A percentile compares a stretch with the other conserved stretches of the same genome.
These are phyloP conservation scores for Lypha dubia DNA, from an alignment of 2,888 invertebrate species.

Conservation along the genomic window DNA sequence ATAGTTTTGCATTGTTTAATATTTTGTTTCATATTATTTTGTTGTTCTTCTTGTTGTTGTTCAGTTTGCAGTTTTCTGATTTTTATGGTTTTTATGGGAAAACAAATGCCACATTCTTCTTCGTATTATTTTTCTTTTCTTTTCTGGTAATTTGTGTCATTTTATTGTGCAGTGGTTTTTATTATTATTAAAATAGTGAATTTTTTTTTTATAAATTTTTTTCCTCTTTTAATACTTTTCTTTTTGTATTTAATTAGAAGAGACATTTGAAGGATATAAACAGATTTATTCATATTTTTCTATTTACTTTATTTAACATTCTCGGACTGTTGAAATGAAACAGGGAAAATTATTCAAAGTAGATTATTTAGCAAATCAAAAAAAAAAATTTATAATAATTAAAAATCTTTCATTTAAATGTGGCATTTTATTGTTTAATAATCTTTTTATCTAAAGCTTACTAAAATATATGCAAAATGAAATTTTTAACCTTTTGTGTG, in stretches of 20 bases:
- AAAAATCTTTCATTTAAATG: constrained; percentile 21
- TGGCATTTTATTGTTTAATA: not conserved
- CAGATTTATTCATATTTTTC: constrained; percentile 46
- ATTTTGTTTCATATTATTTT: constrained; percentile 2
- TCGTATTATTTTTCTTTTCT: constrained; percentile 29
- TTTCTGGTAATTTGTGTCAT: constrained; percentile 63
- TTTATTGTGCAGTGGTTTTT: constrained; percentile 29
- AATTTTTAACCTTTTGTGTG: no score
- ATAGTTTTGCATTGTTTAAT: constrained; percentile 35
- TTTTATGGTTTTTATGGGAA: constrained; percentile 4
- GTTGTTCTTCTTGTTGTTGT: constrained; percentile 17
- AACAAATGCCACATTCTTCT: not conserved
- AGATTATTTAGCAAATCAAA: not conserved
- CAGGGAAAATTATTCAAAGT: constrained; percentile 30
- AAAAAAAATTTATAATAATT: constrained; percentile 31
- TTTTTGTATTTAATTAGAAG: constrained; percentile 59
- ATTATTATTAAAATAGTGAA: constrained; percentile 17
- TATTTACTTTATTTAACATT: constrained; percentile 25
- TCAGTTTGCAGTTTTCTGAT: constrained; percentile 36
- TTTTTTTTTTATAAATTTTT: constrained; percentile 17
- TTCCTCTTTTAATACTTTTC: not conserved
- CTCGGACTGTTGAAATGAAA: constrained; percentile 6
- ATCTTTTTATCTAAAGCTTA: not conserved
- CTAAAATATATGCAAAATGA: not conserved
- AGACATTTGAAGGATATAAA: constrained; percentile 65